Evolutionary conservation across 2,797 vertebrate genomes (phyloP).

Genomic region (Sphenodon punctatus): DNA sequence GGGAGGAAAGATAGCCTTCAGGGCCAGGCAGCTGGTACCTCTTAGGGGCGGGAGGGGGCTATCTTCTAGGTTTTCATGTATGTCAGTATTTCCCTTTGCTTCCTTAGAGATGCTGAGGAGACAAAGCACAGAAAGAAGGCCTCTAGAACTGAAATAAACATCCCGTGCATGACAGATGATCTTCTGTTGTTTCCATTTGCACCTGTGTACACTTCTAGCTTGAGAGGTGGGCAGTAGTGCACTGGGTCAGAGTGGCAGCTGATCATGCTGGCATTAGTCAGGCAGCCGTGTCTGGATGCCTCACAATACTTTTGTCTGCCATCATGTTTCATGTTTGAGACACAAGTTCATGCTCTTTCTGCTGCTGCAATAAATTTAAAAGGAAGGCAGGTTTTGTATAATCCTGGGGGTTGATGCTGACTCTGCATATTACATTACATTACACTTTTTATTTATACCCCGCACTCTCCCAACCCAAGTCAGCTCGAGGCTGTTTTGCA

Average conservation of each 20-base stretch:
- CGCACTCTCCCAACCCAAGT: too few relatives aligned
- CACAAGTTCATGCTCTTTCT: conserved; percentile 7
- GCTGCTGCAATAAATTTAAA: conserved; percentile 1
- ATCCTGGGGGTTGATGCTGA: conserved; percentile 1
- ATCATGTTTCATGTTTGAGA: conserved; percentile 21
- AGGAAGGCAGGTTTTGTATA: background rate
- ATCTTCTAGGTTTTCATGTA: background rate
- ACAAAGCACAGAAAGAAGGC: background rate
- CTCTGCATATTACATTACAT: conserved; percentile 16
- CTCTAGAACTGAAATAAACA: background rate
- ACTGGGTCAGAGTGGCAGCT: conserved; percentile 1
- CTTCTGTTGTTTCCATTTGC: background rate
- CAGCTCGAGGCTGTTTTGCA: too few relatives aligned
- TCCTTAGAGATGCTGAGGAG: conserved; percentile 24
- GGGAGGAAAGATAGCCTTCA: too few relatives aligned
- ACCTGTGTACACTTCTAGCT: conserved; percentile 8
- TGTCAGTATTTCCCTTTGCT: conserved; percentile 8
- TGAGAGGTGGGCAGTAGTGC: background rate
- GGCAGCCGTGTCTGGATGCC: conserved; percentile 3
- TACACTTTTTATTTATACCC: too few relatives aligned
- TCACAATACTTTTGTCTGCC: background rate
- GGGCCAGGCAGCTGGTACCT: too few relatives aligned
- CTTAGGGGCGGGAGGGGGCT: too few relatives aligned
- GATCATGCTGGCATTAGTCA: background rate
- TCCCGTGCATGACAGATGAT: background rate